phyloP scores from a whole-genome alignment of 2,113 vertebrate species.

The Platanista minor region DNA sequence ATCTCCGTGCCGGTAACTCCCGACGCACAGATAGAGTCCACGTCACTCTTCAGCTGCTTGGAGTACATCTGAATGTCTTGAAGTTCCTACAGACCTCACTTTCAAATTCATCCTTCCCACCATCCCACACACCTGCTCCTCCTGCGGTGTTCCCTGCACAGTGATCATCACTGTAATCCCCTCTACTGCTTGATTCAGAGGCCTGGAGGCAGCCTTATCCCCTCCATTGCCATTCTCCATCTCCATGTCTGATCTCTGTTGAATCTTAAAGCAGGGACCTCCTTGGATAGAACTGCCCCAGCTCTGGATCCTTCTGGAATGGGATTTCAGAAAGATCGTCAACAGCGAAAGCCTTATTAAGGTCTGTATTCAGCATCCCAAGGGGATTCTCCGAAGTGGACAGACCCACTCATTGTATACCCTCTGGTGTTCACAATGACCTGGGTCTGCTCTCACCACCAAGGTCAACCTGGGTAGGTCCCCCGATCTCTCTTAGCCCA shows the following conservation, averaged over 20 bases:
- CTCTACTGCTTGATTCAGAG: background rate
- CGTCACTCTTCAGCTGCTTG: background rate
- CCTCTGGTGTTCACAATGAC: background rate
- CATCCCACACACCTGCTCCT: accelerated
- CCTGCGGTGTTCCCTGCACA: accelerated
- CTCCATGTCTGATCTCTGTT: background rate
- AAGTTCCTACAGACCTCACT: background rate
- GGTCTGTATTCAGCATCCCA: background rate
- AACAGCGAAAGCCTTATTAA: background rate
- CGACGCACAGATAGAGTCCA: background rate
- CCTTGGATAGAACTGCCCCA: background rate
- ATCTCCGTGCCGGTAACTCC: accelerated
- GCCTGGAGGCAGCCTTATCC: background rate
- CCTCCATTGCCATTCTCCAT: background rate
- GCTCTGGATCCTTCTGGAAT: background rate
- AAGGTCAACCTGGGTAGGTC: background rate
- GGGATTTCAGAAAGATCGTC: background rate
- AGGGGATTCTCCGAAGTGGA: too few species aligned
- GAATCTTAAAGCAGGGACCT: background rate
- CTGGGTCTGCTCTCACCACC: background rate
- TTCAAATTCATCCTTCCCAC: background rate
- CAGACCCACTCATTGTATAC: accelerated
- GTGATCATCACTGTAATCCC: accelerated
- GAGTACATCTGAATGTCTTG: accelerated
- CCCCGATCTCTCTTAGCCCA: too few species aligned